These are phyloP conservation scores for Ophonus ardosiacus DNA, from an alignment of 2,888 invertebrate species.

Conservation along the genomic window DNA sequence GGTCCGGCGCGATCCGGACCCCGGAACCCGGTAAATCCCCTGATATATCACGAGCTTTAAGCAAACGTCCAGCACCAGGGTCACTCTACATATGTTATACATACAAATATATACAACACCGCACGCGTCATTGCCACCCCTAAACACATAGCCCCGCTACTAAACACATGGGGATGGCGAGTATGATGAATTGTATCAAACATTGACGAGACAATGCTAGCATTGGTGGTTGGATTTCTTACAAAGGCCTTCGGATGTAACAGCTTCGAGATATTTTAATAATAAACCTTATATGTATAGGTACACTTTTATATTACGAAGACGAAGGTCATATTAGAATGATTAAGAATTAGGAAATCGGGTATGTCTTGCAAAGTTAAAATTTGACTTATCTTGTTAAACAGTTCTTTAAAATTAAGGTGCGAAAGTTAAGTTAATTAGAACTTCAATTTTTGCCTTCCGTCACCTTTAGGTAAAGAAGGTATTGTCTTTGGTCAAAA, in stretches of 20 bases:
- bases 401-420: too few species aligned
- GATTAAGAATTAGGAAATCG: too few species aligned
- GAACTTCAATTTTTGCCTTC: too few species aligned
- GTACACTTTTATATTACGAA: too few species aligned
- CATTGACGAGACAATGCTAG: not conserved
- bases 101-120: conserved; percentile 70
- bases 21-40: conserved; percentile 71
- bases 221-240: not conserved
- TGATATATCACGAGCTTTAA: conserved; percentile 75
- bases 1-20: not conserved
- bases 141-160: not conserved
- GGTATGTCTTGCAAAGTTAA: too few species aligned
- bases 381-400: too few species aligned
- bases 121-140: conserved; percentile 49
- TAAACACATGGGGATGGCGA: not conserved
- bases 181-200: not conserved
- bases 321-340: too few species aligned
- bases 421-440: too few species aligned
- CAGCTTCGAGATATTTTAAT: not conserved
- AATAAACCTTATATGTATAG: too few species aligned
- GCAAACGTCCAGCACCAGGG: conserved; percentile 73
- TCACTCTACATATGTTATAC: conserved; percentile 75
- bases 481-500: too few species aligned
- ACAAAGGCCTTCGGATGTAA: too few species aligned
- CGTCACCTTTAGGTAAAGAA: too few species aligned